phyloP scores from a whole-genome alignment of 2,888 invertebrate genomes.

The Leucania comma region DNA sequence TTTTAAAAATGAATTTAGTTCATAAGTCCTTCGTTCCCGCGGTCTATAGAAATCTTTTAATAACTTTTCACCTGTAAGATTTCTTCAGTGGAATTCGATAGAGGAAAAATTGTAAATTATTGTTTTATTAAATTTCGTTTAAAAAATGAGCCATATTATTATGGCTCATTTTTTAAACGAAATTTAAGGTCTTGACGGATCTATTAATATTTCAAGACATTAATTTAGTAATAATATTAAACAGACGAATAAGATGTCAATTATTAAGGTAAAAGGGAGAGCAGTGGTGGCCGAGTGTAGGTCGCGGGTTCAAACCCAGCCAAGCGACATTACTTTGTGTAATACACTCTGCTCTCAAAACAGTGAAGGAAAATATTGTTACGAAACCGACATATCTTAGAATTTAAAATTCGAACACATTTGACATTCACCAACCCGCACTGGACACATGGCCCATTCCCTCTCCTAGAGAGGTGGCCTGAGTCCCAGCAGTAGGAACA shows the following conservation, averaged over 20 bases:
- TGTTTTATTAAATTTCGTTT: slow-evolving; percentile 1
- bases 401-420: too few relatives aligned
- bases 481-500: too few relatives aligned
- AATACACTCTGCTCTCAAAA: too few relatives aligned
- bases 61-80: slow-evolving; percentile 20
- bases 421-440: too few relatives aligned
- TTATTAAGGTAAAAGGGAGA: too few relatives aligned
- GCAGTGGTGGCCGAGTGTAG: too few relatives aligned
- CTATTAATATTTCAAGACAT: slow-evolving; percentile 6
- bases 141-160: not conserved
- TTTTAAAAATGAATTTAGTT: slow-evolving; percentile 22
- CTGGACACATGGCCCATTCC: too few relatives aligned
- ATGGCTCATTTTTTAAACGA: not conserved
- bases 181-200: not conserved
- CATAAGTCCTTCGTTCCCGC: not conserved
- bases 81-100: not conserved
- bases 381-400: too few relatives aligned
- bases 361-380: too few relatives aligned
- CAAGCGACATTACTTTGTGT: too few relatives aligned
- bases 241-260: not conserved
- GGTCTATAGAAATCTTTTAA: slow-evolving; percentile 28
- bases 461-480: too few relatives aligned
- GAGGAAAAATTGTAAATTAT: slow-evolving; percentile 18
- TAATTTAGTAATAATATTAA: slow-evolving; percentile 4
- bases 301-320: too few relatives aligned